These are phyloP conservation scores for Zaprionus kolodkinae DNA, from an alignment of 1,140 invertebrate genomes.

Conservation along the genomic window DNA sequence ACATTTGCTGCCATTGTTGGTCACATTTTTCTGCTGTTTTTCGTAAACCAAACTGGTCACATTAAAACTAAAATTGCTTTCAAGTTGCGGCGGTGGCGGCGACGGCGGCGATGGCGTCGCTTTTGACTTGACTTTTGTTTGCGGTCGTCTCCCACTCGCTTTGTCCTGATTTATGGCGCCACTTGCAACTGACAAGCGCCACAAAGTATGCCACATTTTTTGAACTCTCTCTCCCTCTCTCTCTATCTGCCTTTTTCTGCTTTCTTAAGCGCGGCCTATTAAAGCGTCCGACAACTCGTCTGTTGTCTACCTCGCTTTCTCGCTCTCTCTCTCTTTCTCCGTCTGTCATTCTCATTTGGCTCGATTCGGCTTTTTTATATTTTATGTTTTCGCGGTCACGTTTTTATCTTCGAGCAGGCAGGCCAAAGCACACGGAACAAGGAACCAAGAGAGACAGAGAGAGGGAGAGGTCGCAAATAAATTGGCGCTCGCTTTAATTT, in stretches of 20 bases:
- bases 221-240: conserved; percentile 4
- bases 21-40: neutral
- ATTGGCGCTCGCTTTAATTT: conserved; percentile 49
- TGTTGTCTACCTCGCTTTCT: neutral
- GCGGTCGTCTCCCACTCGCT: conserved; percentile 28
- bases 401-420: conserved; percentile 69
- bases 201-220: conserved; percentile 53
- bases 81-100: conserved; percentile 48
- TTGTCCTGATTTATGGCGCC: conserved; percentile 72
- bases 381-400: conserved; percentile 72
- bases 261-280: conserved; percentile 41
- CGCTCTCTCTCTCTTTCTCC: neutral
- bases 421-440: conserved; percentile 16
- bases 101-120: too few species aligned
- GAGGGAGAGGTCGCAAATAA: conserved; percentile 19
- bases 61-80: conserved; percentile 75
- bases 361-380: conserved; percentile 33
- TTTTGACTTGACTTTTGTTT: conserved; percentile 57
- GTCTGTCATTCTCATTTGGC: conserved; percentile 40
- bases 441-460: neutral
- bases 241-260: neutral
- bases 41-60: conserved; percentile 34
- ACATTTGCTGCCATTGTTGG: neutral
- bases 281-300: conserved; percentile 36
- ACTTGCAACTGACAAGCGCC: conserved; percentile 65